These are phyloP conservation scores for Clarias macrocephalus DNA, from an alignment of 2,113 vertebrate genomes.

Conservation along the genomic window DNA sequence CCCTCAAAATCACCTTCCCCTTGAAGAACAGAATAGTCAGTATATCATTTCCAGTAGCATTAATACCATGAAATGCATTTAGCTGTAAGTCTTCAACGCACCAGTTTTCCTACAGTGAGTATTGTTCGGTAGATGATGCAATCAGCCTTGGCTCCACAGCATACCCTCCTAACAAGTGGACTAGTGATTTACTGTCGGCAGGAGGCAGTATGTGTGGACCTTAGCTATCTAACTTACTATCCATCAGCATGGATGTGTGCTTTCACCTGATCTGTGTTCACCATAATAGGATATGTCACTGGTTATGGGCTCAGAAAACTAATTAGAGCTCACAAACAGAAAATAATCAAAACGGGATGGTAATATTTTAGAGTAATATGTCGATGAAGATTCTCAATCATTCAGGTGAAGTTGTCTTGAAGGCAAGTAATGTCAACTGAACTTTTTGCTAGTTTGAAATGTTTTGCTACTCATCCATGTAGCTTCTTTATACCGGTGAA, in stretches of 20 bases:
- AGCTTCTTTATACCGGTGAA: too few relatives aligned
- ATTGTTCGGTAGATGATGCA: background rate
- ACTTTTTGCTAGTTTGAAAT: too few relatives aligned
- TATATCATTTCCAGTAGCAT: background rate
- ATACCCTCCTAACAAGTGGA: background rate
- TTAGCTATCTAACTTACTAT: background rate
- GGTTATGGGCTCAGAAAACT: background rate
- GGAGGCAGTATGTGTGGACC: background rate
- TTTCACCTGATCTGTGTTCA: background rate
- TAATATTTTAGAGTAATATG: background rate
- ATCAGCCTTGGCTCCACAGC: background rate
- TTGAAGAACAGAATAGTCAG: background rate
- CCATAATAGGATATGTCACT: background rate
- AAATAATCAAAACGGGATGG: background rate
- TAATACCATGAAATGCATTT: background rate
- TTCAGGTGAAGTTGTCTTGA: too few relatives aligned
- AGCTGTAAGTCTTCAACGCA: background rate
- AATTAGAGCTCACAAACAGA: background rate
- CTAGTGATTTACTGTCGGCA: background rate
- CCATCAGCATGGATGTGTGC: background rate
- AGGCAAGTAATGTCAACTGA: too few relatives aligned
- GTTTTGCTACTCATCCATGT: too few relatives aligned
- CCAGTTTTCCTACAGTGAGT: background rate
- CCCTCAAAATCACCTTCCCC: background rate
- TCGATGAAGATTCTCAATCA: too few relatives aligned